These are phyloP conservation scores for Idaea dimidiata DNA, from an alignment of 2,888 invertebrate genomes.

Conservation along the genomic window DNA sequence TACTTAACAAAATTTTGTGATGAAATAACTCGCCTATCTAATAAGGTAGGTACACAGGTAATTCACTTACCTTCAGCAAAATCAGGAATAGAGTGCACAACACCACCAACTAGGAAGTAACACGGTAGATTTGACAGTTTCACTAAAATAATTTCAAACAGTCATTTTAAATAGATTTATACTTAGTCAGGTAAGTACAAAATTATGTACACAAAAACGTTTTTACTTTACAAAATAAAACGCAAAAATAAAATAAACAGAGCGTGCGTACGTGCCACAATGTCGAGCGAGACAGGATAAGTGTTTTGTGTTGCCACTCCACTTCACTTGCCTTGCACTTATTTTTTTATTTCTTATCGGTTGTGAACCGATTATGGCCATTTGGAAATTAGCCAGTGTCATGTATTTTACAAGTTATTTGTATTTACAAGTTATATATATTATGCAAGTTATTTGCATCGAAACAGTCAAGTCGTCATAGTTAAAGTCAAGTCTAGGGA, in stretches of 20 bases:
- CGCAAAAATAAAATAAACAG: not conserved
- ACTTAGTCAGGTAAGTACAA: not conserved
- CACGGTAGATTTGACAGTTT: not conserved
- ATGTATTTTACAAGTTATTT: too few relatives aligned
- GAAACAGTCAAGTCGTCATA: too few relatives aligned
- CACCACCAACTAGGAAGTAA: not conserved
- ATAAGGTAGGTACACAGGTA: not conserved
- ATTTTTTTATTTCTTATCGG: too few relatives aligned
- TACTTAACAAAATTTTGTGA: not conserved
- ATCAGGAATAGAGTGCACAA: not conserved
- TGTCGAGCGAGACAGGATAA: not conserved
- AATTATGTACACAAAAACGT: not conserved
- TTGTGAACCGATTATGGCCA: too few relatives aligned
- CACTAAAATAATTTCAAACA: not conserved
- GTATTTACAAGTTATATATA: too few relatives aligned
- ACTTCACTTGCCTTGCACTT: not conserved
- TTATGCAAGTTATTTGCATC: too few relatives aligned
- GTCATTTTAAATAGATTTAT: not conserved
- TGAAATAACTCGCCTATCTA: not conserved
- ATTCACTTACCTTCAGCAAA: not conserved
- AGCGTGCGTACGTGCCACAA: conserved; percentile 1
- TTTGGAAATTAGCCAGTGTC: too few relatives aligned
- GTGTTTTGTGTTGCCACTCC: not conserved
- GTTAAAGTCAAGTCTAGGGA: too few relatives aligned
- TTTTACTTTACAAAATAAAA: not conserved